Conservation (phyloP, 2,888 invertebrate species). For the Dorcus parallelipipedus region DNA sequence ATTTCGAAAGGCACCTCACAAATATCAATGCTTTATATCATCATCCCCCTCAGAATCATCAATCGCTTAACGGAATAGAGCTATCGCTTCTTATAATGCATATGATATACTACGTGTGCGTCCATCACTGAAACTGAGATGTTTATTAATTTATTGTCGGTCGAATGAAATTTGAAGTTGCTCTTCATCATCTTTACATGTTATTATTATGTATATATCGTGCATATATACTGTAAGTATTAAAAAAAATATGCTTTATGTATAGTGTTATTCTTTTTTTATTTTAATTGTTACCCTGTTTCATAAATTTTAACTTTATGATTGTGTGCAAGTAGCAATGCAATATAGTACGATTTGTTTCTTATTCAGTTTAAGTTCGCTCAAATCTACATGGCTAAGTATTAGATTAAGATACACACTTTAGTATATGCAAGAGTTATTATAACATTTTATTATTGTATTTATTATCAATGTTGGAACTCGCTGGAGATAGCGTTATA, state of each 20-base stretch:
- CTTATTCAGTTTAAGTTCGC: constrained; percentile 2
- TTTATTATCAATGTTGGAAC: background rate
- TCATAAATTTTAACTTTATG: background rate
- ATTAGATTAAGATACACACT: background rate
- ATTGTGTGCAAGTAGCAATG: constrained; percentile 9
- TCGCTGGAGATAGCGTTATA: too few species aligned
- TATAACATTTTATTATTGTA: background rate
- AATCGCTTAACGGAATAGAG: too few species aligned
- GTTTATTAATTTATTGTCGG: too few species aligned
- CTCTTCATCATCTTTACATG: too few species aligned
- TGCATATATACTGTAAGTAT: too few species aligned
- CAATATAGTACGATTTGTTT: constrained; percentile 1
- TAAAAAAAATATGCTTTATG: background rate
- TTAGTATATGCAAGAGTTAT: constrained; percentile 1
- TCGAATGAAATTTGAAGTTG: too few species aligned
- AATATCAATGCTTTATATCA: background rate
- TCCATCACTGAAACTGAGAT: too few species aligned
- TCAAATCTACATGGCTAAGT: background rate
- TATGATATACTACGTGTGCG: too few species aligned
- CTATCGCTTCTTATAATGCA: too few species aligned
- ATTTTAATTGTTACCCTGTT: constrained; percentile 1
- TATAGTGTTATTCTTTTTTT: constrained; percentile 3
- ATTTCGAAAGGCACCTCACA: background rate
- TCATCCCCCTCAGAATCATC: too few species aligned
- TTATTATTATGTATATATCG: too few species aligned